Base-by-base conservation (phyloP, 2,113 vertebrate species). In the Diadophis punctatus region DNA sequence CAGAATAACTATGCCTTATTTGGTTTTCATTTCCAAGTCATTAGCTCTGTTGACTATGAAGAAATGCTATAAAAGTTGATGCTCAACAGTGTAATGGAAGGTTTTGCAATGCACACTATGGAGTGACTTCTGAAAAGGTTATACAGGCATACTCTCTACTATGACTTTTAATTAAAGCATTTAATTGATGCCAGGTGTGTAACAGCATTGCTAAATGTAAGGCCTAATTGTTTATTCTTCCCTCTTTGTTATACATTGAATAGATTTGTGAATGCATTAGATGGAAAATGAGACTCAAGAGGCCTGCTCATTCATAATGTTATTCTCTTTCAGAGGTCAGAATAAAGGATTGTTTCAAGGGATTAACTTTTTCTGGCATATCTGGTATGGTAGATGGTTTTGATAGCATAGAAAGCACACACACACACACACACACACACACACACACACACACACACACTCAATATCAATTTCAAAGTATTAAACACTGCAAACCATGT, bases 191-290 rank as follows among this genome's bases (percentile, higher is more conserved):
- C 93, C 94, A 97, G 96, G 95, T 96, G 91, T 96, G 90, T 96
- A 96, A 97, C 91, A 95, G 84, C 94, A 95, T 95, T 96, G 49
- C 95, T 96, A 96, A 95, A 97, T 95, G 87, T 4, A 22, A 96
- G 93, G 90, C 88, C 96, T 97, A 97, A 97, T 96, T 97, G 95
- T 97, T 97, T 96, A 96, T 97, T 96, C 94, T 96, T 96, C 95
- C 93, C 90, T 96, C 92, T 97, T 96, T 96, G 94, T 96, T 97
- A 96, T 93, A 96, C 95, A 96, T 80, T 96, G 95, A 96, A 96
- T 95, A 68, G 92, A 92, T 95, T 95, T 95, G 94, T 95, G 95
- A 97, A 95, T 93, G 86, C 90, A 94, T 96, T 97, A 96, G 94
- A 93, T 89, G 96, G 95, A 97, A 97, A 97, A 97, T 95, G 89